Evolutionary conservation across 2,888 invertebrate genomes (phyloP).

Genomic region (Cyclophora albipunctata): DNA sequence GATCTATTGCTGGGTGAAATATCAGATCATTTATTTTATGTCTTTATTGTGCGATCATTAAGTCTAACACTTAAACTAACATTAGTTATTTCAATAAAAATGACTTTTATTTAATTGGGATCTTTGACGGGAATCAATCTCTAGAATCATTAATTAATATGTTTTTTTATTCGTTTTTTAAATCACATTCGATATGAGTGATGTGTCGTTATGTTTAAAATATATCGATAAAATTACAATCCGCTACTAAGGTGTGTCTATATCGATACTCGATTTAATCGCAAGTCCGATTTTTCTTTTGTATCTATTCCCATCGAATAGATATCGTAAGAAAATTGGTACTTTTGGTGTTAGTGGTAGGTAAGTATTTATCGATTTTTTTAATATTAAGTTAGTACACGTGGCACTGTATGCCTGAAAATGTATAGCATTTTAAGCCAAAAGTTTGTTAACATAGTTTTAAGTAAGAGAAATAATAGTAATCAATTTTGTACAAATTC

Average conservation of each 20-base stretch:
- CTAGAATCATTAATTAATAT: conserved; percentile 7
- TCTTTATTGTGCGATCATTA: conserved; percentile 25
- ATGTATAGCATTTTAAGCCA: too few species aligned
- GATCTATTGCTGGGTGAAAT: conserved; percentile 34
- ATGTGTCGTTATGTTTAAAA: too few species aligned
- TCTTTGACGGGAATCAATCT: conserved; percentile 14
- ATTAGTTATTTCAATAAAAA: conserved; percentile 29
- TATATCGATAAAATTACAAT: conserved; percentile 6
- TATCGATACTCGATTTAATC: conserved; percentile 9
- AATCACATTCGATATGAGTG: too few species aligned
- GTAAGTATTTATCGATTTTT: too few species aligned
- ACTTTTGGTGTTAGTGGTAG: background rate
- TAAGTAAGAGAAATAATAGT: too few species aligned
- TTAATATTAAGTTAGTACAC: too few species aligned
- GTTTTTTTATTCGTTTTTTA: too few species aligned
- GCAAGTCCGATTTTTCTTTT: conserved; percentile 25
- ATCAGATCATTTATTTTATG: conserved; percentile 50
- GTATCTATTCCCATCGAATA: conserved; percentile 40
- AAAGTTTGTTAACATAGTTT: too few species aligned
- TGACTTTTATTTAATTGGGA: conserved; percentile 38
- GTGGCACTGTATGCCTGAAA: too few species aligned
- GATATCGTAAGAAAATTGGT: conserved; percentile 36
- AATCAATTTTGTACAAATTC: too few species aligned
- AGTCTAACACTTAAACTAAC: conserved; percentile 11
- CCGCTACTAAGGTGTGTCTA: conserved; percentile 1